Evolutionary conservation across 2,888 invertebrate species (phyloP).

Genomic region (Pammene fasciana): DNA sequence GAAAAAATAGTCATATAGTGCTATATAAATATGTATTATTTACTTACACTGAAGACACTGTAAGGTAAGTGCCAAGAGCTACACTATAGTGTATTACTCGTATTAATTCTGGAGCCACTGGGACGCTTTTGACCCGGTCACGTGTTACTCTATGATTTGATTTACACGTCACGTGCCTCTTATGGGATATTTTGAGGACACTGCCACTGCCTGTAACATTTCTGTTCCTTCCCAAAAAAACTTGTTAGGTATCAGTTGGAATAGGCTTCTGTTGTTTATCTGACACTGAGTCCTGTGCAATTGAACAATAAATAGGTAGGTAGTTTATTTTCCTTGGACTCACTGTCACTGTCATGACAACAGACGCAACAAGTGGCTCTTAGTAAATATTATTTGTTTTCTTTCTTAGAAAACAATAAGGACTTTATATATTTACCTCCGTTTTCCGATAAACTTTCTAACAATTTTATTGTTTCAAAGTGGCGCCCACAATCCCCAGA

Average conservation of each 20-base stretch:
- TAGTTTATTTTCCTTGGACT: constrained; percentile 3
- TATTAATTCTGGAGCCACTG: neutral
- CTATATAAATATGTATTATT: too few relatives aligned
- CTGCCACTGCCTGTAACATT: too few relatives aligned
- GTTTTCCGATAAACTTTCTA: neutral
- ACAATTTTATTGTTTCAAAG: constrained; percentile 2
- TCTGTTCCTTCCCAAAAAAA: neutral
- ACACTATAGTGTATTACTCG: neutral
- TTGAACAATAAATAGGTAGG: constrained; percentile 69
- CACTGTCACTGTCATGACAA: neutral
- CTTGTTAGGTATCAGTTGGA: neutral
- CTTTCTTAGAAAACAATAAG: neutral
- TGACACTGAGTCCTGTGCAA: constrained; percentile 49
- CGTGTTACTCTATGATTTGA: constrained; percentile 1
- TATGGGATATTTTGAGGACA: neutral
- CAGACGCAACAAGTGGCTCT: constrained; percentile 12
- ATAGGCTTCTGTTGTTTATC: neutral
- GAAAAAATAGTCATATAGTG: too few relatives aligned
- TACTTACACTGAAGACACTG: neutral
- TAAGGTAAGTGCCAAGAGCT: neutral
- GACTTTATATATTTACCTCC: neutral
- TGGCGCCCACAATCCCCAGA: neutral
- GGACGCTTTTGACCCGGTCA: constrained; percentile 6
- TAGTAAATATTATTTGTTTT: neutral
- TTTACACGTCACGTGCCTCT: constrained; percentile 20